These are phyloP conservation scores for Drosophila multiciliata DNA, from an alignment of 2,888 invertebrate genomes.

Conservation along the genomic window DNA sequence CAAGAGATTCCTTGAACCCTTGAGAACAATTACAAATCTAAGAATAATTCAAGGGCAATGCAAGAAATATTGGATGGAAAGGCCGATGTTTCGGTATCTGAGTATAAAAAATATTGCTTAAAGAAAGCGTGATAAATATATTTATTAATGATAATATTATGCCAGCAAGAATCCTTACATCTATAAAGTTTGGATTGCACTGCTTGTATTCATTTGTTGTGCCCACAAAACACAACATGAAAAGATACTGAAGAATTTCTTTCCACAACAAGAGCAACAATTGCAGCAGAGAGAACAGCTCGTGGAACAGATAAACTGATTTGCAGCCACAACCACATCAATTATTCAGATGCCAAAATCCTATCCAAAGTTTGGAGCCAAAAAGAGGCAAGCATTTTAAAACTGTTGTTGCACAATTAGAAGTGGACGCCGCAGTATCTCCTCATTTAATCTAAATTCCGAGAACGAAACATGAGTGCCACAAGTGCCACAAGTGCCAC, in stretches of 20 bases:
- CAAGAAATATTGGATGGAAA: too few species aligned
- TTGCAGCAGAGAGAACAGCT: neutral
- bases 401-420: neutral
- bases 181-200: neutral
- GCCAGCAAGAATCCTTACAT: neutral
- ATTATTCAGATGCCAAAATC: constrained; percentile 17
- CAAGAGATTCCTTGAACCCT: constrained; percentile 65
- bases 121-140: neutral
- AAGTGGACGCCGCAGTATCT: neutral
- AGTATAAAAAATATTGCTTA: neutral
- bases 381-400: constrained; percentile 12
- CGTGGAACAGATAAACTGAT: neutral
- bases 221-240: constrained; percentile 6
- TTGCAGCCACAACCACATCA: neutral
- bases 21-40: constrained; percentile 8
- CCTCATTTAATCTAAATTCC: constrained; percentile 5
- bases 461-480: constrained; percentile 11
- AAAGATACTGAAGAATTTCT: neutral
- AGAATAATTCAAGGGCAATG: neutral
- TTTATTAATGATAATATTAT: neutral
- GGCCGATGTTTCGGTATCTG: neutral
- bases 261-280: neutral
- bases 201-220: constrained; percentile 13
- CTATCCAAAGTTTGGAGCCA: constrained; percentile 29
- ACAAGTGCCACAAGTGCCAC: neutral